Base-by-base conservation (phyloP, 2,797 vertebrate species). In the Karalla daura region DNA sequence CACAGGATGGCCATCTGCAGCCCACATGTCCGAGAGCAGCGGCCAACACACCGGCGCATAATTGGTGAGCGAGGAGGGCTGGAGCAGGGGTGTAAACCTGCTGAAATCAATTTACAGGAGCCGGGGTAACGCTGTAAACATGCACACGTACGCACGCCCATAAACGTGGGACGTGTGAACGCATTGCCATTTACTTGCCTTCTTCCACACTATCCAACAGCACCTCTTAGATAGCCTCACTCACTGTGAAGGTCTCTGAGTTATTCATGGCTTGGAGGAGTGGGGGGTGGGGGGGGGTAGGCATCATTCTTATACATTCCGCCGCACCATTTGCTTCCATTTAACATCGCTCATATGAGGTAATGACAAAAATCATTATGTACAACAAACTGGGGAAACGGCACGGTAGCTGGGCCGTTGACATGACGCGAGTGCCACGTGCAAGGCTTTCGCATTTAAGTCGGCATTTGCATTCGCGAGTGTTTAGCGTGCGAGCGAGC, bases 1-100 rank as follows among this genome's bases (percentile, higher is more conserved):
- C 55, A 81, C 58, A 65, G 60, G 55, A 63, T 3, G 23, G 62
- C 87, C 89, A 89, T 90, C 87, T 91, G 90, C 78, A 82, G 83
- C 71, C 82, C 82, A 65, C 83, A 67, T 81, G 83, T 84, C 81
- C 76, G 72, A 76, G 83, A 86, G 79, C 73, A 49, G 71, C 74
- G 51, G 85, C 85, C 90, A 91, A 86, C 75, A 70, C 11, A 52
- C 44, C 75, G 72, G 76, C 64, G 70, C 72, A 74, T 76, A 83
- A 87, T 80, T 78, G 82, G 64, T 64, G 70, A 66, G 78, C 70
- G 74, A 77, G 63, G 23, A 64, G 45, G 54, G 55, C 33, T 72
- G 62, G 63, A 58, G 69, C 64, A 6, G 3, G 36, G 40, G 59
- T 55, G 54, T 44, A 68, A 71, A 74, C 66, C 55, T 53, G 47